Conservation (phyloP, 1,140 invertebrate species). For the Drosophila tani region DNA sequence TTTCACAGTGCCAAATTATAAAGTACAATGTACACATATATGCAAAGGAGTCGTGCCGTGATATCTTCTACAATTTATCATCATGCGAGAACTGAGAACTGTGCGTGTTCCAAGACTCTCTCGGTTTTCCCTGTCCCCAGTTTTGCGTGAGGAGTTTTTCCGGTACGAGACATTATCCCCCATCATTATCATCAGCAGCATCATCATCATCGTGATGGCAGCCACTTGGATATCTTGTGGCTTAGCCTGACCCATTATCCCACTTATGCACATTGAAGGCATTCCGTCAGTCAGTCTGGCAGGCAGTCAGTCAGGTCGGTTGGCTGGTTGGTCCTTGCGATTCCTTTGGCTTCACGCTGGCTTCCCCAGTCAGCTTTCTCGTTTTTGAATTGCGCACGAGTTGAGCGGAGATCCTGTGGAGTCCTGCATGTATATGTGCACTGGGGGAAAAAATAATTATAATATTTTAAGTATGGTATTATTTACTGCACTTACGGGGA, state of each 20-base stretch:
- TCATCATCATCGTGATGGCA: slow-evolving; percentile 46
- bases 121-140: not conserved
- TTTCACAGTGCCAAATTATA: slow-evolving; percentile 33
- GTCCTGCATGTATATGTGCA: slow-evolving; percentile 34
- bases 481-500: not conserved
- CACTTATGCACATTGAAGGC: slow-evolving; percentile 81
- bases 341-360: slow-evolving; percentile 44
- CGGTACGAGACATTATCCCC: slow-evolving; percentile 40
- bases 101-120: slow-evolving; percentile 37
- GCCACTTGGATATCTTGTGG: slow-evolving; percentile 76
- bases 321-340: slow-evolving; percentile 25
- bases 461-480: not conserved
- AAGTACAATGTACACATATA: slow-evolving; percentile 52
- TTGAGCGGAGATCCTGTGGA: slow-evolving; percentile 40
- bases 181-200: slow-evolving; percentile 45
- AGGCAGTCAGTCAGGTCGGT: slow-evolving; percentile 32
- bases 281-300: slow-evolving; percentile 64
- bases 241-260: slow-evolving; percentile 82
- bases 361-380: slow-evolving; percentile 25
- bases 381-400: slow-evolving; percentile 59
- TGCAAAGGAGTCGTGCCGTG: slow-evolving; percentile 52
- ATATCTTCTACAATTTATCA: slow-evolving; percentile 82
- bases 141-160: slow-evolving; percentile 51
- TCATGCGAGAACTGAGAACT: slow-evolving; percentile 67
- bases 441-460: slow-evolving; percentile 2